Evolutionary conservation across 2,113 vertebrate species (phyloP), one percentile per base, ranked within the genome.

Genomic region (Poeciliopsis prolifica): DNA sequence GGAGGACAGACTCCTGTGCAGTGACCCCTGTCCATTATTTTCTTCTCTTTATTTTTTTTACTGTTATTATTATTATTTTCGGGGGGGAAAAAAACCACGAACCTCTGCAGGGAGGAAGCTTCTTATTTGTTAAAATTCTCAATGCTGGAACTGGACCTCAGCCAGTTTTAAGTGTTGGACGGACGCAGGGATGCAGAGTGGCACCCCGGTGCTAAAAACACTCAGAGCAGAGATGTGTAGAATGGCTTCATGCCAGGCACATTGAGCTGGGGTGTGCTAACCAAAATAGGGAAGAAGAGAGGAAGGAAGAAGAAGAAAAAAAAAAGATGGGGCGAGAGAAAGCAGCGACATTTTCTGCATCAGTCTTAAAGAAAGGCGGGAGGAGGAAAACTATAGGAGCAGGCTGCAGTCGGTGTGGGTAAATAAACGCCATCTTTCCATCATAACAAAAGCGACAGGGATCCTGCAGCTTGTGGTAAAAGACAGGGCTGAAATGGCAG

Each of bases 1-100:
- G 97, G 97, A 94, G 97, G 96, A 92, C 98, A 97, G 92, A 98
- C 98, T 93, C 96, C 98, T 74, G 97, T 97, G 92, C 97, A 97
- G 95, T 98, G 97, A 98, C 96, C 80, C 58, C 73, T 17, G 72
- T 58, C 40, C 26, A 24, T 35, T 42, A 61, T 67, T 37, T 15
- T 67, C 9, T 37, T 37, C 2, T 37, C 7, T 9, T 1, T 35
- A 8, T 9, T 37, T 11, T 37, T 37, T 35, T 37, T 11, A 37
- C 35, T 37, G 10, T 11, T 11, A 37, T 12, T 37, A 58, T n/a
- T 58, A n/a, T 42, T 42, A 42, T 26, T n/a, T 14, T 28, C 10
- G 35, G 33, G 68, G 69, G 54, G 30, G 29, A 31, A 4, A 31
- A 58, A 65, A 88, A 93, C 86, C 90, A 81, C 75, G 17, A 77